A percentile compares a stretch with the other conserved stretches of the same genome.
These are phyloP conservation scores for Siphonodentalium dalli DNA, from an alignment of 2,888 invertebrate genomes.

Conservation along the genomic window DNA sequence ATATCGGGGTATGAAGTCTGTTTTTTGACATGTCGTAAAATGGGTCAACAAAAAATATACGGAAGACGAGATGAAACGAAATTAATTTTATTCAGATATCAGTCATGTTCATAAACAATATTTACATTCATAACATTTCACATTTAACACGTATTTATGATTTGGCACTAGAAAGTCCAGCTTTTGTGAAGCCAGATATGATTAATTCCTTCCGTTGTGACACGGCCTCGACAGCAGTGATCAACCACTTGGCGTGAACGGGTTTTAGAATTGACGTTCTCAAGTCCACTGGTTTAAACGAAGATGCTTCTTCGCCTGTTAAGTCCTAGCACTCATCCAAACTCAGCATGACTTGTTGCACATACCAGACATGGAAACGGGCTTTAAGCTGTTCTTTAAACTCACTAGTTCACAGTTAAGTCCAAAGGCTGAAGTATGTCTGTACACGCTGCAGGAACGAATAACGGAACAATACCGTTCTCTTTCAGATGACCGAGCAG, in stretches of 20 bases:
- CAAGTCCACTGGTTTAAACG: neutral
- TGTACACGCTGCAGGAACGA: conserved; percentile 29
- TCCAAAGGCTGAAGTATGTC: conserved; percentile 30
- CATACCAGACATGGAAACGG: conserved; percentile 19
- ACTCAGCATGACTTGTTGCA: neutral
- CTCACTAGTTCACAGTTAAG: conserved; percentile 21
- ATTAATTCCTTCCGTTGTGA: neutral
- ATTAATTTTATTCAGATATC: no score
- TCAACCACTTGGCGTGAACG: conserved; percentile 18
- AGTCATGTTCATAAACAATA: no score
- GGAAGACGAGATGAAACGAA: no score
- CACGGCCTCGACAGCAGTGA: conserved; percentile 2
- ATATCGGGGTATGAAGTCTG: no score
- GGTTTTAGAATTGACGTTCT: conserved; percentile 15
- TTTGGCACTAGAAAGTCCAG: no score
- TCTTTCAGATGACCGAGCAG: conserved; percentile 9
- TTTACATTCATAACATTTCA: no score
- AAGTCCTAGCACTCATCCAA: no score
- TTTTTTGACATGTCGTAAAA: no score
- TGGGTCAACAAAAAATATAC: no score
- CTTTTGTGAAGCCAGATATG: conserved; percentile 6
- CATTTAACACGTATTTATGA: no score
- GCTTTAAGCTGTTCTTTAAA: conserved; percentile 21
- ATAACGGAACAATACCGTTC: conserved; percentile 10
- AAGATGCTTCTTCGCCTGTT: neutral